Base-by-base conservation (phyloP, 2,888 invertebrate species). In the Antheraea yamamai region DNA sequence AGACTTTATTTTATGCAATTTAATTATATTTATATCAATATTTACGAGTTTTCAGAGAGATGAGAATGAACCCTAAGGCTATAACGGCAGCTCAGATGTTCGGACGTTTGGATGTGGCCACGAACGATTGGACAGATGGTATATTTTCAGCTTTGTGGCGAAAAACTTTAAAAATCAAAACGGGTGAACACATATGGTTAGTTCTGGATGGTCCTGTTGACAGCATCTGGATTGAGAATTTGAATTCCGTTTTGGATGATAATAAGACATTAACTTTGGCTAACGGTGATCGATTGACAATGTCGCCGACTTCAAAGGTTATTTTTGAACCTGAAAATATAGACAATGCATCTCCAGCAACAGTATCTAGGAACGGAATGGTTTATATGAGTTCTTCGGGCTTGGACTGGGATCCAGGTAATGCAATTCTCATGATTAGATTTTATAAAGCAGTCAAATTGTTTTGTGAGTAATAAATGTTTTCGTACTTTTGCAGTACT, bases 41-140 rank as follows among this genome's bases (percentile, higher is more conserved):
- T 55, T 20, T 55, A 7, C 6, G 7, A 7, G 7, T 77, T 88
- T 87, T 58, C 83, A 96, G 97, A 80, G 99, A 99, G 95, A 98
- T 99, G 98, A 95, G 99, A 80, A 99, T 99, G 99, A 99, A 99
- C 92, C 99, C 99, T 0, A 99, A 99, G 94, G 98, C 99, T 23
- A 99, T 99, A 85, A 99, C 99, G 20, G 98, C 99, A 0, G 97
- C 99, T 0, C 99, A 99, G 95, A 99, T 99, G 99, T 99, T 99
- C 88, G 99, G 99, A 0, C 96, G 98, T 51, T 94, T 99, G 35
- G 99, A 99, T 87, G 99, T 99, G 0, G 99, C 99, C 4, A 99
- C 99, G 1, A 99, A 99, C 87, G 99, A 99, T 87, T 99, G 99
- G 99, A 99, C 99, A 0, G 99, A 99, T 89, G 99, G 99, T 10